Percentiles rank a stretch among this genome's conserved stretches.
These are phyloP conservation scores for Stomatorhinus walkeri DNA, from an alignment of 2,797 vertebrate genomes.

Conservation along the genomic window DNA sequence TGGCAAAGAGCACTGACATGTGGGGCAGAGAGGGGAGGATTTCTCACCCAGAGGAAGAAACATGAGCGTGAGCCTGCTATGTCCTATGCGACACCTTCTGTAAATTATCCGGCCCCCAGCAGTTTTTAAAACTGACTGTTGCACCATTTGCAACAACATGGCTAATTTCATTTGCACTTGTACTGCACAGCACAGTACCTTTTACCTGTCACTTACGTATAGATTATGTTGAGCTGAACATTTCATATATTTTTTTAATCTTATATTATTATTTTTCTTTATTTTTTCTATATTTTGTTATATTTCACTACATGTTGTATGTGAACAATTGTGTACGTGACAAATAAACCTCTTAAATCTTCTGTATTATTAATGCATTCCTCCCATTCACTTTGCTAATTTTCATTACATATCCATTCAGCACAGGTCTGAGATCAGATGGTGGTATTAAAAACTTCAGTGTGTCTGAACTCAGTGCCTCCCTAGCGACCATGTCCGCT, in stretches of 20 bases:
- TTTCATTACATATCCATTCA: neutral
- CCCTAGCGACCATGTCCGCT: neutral
- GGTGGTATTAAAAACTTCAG: neutral
- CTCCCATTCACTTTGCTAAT: neutral
- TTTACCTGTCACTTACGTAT: neutral
- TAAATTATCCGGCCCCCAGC: neutral
- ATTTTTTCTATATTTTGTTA: neutral
- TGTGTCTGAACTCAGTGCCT: neutral
- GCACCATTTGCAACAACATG: neutral
- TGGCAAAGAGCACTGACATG: neutral
- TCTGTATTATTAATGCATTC: neutral
- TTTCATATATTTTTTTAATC: neutral
- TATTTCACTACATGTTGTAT: neutral
- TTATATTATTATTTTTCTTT: neutral
- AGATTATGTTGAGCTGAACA: neutral
- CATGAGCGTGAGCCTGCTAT: neutral
- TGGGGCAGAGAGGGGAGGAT: neutral
- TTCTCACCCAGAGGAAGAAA: neutral
- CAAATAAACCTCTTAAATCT: neutral
- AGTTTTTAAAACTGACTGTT: neutral
- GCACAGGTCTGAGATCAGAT: neutral
- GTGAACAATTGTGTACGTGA: neutral
- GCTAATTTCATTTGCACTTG: neutral
- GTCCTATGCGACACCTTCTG: neutral
- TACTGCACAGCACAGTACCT: neutral